A percentile compares a stretch with the other conserved stretches of the same genome.
phyloP scores from a whole-genome alignment of 2,797 vertebrate species.

The Spinus pinus region DNA sequence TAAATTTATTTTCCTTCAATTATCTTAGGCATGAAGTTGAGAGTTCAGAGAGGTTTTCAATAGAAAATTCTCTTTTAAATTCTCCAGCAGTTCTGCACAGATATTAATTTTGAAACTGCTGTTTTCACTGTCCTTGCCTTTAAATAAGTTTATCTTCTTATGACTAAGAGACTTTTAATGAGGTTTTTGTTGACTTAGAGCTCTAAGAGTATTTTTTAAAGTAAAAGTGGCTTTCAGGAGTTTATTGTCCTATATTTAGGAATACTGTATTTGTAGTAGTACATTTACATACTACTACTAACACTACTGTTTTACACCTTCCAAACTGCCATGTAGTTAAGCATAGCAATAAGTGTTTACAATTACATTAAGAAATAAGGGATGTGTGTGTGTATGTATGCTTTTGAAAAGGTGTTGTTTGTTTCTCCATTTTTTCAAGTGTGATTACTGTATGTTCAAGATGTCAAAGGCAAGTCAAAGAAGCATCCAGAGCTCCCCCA shows the following conservation, averaged over 20 bases:
- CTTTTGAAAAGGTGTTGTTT: background rate
- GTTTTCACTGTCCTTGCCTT: background rate
- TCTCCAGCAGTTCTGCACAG: background rate
- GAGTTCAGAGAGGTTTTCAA: background rate
- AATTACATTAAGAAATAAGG: background rate
- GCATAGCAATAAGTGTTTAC: background rate
- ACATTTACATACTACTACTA: background rate
- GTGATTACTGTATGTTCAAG: background rate
- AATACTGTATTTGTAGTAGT: background rate
- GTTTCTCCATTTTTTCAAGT: background rate
- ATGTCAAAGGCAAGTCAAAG: background rate
- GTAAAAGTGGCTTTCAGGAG: background rate
- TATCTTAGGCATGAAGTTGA: constrained; percentile 28
- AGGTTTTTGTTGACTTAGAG: background rate
- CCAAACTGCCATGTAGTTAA: background rate
- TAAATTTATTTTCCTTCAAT: constrained; percentile 55
- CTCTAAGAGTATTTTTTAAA: background rate
- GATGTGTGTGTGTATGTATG: background rate
- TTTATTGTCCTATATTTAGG: background rate
- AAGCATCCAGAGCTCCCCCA: background rate
- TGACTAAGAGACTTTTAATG: background rate
- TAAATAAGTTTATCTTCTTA: background rate
- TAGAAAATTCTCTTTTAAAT: background rate
- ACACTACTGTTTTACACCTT: background rate
- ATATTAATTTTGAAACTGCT: background rate